These are phyloP conservation scores for Drosophila pseudoananassae DNA, from an alignment of 1,140 invertebrate genomes.

Conservation along the genomic window DNA sequence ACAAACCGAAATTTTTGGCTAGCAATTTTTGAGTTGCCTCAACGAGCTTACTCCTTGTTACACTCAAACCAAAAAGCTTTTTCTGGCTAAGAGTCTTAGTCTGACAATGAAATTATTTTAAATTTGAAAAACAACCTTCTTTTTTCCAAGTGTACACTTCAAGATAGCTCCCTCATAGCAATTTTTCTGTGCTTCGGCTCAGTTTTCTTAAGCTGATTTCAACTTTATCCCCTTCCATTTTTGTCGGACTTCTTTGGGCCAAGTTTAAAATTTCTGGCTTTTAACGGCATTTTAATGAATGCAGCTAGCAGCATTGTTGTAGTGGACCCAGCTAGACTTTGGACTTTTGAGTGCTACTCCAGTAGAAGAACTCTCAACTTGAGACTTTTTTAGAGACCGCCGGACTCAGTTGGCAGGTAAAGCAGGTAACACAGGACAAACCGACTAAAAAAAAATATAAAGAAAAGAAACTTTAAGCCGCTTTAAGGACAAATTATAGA, in stretches of 20 bases:
- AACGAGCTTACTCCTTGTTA: constrained; percentile 4
- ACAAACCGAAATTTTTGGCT: constrained; percentile 20
- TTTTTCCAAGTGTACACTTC: constrained; percentile 38
- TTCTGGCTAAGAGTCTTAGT: neutral
- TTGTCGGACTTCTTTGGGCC: constrained; percentile 20
- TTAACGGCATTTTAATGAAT: constrained; percentile 64
- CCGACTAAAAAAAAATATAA: neutral
- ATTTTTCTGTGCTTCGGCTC: constrained; percentile 31
- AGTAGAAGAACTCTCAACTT: constrained; percentile 45
- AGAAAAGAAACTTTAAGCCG: constrained; percentile 42
- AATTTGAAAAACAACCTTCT: neutral
- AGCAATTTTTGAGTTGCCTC: constrained; percentile 14
- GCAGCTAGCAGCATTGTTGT: constrained; percentile 57
- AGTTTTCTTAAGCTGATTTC: constrained; percentile 77
- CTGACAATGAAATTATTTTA: neutral
- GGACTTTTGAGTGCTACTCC: constrained; percentile 39
- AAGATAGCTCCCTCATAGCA: constrained; percentile 39
- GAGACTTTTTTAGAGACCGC: constrained; percentile 33
- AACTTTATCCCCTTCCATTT: constrained; percentile 37
- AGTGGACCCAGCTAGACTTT: constrained; percentile 41
- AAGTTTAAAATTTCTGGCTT: constrained; percentile 48
- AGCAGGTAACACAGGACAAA: neutral
- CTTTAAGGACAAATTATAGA: constrained; percentile 67
- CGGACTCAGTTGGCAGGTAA: neutral
- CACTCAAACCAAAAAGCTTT: constrained; percentile 3